Evolutionary conservation across 2,888 invertebrate genomes (phyloP).

Genomic region (Marronus borbonicus): DNA sequence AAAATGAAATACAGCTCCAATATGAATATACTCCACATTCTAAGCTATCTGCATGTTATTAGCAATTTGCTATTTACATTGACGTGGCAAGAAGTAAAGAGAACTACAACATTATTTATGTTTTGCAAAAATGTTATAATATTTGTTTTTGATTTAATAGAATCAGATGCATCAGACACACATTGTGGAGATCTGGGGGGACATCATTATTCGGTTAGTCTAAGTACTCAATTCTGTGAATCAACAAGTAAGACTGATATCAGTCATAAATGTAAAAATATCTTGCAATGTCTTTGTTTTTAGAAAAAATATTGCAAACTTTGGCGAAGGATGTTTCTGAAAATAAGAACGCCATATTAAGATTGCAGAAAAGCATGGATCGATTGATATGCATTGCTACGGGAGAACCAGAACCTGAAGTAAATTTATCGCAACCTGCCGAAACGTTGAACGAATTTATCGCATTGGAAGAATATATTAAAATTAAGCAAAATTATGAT

Average conservation of each 20-base stretch:
- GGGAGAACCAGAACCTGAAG: conserved; percentile 52
- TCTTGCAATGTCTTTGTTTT: conserved; percentile 14
- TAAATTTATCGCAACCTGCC: conserved; percentile 50
- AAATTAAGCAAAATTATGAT: conserved; percentile 51
- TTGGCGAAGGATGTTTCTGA: conserved; percentile 45
- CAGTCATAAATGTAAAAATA: neutral
- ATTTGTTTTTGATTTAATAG: neutral
- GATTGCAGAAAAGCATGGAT: conserved; percentile 51
- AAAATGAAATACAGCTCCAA: too few relatives aligned
- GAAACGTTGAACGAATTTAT: conserved; percentile 50
- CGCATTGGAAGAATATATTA: conserved; percentile 52
- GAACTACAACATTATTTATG: too few relatives aligned
- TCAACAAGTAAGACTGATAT: conserved; percentile 43
- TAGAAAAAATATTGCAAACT: conserved; percentile 48
- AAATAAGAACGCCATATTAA: conserved; percentile 39
- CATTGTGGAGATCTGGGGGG: neutral
- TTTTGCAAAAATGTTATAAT: too few relatives aligned
- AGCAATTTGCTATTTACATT: too few relatives aligned
- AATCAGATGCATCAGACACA: conserved; percentile 26
- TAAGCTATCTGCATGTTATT: too few relatives aligned
- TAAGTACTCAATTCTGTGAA: conserved; percentile 43
- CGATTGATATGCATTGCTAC: conserved; percentile 49
- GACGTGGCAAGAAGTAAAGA: too few relatives aligned
- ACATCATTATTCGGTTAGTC: conserved; percentile 2
- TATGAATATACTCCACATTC: too few relatives aligned